Conservation (phyloP, 92 coral and sea anemone species). For the Zoanthus sansibaricus region DNA sequence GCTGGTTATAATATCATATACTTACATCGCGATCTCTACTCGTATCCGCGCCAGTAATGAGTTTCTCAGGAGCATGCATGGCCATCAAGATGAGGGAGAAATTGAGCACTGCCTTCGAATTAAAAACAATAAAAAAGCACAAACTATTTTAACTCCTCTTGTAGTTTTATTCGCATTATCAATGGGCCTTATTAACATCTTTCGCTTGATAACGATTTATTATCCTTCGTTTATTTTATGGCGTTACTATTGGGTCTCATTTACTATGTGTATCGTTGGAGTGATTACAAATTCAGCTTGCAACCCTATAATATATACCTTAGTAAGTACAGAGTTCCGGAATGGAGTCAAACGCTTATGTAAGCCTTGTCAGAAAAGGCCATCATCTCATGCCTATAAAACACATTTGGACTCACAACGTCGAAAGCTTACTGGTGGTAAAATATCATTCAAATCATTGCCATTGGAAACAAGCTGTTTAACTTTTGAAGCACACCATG, state of each 20-base stretch:
- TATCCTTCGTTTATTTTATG: constrained; percentile 4
- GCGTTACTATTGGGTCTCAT: constrained; percentile 46
- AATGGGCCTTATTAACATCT: constrained; percentile 71
- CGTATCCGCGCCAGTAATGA: constrained; percentile 63
- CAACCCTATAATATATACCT: constrained; percentile 76
- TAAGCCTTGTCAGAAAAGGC: neutral
- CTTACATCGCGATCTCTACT: constrained; percentile 69
- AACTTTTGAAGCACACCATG: neutral
- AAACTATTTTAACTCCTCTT: constrained; percentile 78
- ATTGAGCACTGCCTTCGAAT: constrained; percentile 59
- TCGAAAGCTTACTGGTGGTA: neutral
- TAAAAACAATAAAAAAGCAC: constrained; percentile 73
- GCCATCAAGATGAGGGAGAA: neutral
- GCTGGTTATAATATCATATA: constrained; percentile 63
- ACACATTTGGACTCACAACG: neutral
- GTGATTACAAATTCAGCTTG: constrained; percentile 74
- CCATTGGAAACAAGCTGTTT: neutral
- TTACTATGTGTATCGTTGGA: constrained; percentile 63
- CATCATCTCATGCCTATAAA: neutral
- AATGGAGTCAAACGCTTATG: constrained; percentile 47
- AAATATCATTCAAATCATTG: neutral
- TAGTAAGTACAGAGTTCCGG: constrained; percentile 76
- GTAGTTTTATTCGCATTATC: constrained; percentile 75
- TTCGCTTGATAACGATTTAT: constrained; percentile 55
- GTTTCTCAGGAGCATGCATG: constrained; percentile 73